Evolutionary conservation across 1,140 invertebrate species (phyloP).

Genomic region (Ectropis grisescens): DNA sequence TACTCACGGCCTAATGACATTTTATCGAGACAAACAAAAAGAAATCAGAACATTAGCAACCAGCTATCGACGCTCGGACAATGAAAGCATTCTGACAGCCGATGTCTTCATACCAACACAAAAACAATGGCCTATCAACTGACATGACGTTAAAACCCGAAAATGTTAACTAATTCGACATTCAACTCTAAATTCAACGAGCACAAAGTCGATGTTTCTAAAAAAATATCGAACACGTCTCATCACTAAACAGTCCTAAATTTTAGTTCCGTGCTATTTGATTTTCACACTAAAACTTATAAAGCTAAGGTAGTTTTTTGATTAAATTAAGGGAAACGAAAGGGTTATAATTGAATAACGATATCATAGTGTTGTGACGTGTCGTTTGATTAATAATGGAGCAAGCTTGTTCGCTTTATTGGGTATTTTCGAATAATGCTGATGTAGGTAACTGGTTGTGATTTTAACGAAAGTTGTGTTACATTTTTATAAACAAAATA

Average conservation of each 20-base stretch:
- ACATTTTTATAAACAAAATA: constrained; percentile 18
- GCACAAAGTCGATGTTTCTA: constrained; percentile 10
- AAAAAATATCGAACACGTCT: background rate
- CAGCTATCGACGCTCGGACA: constrained; percentile 20
- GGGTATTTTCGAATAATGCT: constrained; percentile 40
- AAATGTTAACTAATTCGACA: background rate
- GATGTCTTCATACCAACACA: constrained; percentile 29
- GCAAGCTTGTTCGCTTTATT: constrained; percentile 32
- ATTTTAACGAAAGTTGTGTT: constrained; percentile 30
- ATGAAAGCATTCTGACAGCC: constrained; percentile 21
- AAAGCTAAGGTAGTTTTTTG: background rate
- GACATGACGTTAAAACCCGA: constrained; percentile 22
- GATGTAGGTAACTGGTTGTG: constrained; percentile 44
- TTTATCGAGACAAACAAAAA: constrained; percentile 20
- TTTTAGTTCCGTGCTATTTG: background rate
- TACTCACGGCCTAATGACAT: constrained; percentile 17
- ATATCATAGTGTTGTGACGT: constrained; percentile 64
- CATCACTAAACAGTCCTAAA: constrained; percentile 10
- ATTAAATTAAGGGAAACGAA: constrained; percentile 9
- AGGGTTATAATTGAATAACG: constrained; percentile 59
- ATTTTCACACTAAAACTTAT: background rate
- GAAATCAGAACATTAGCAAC: constrained; percentile 18
- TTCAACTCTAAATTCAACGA: background rate
- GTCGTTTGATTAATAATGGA: constrained; percentile 63
- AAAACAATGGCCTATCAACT: constrained; percentile 28